These are phyloP conservation scores for Cossypha polioptera DNA, from an alignment of 2,797 vertebrate genomes.

Conservation along the genomic window DNA sequence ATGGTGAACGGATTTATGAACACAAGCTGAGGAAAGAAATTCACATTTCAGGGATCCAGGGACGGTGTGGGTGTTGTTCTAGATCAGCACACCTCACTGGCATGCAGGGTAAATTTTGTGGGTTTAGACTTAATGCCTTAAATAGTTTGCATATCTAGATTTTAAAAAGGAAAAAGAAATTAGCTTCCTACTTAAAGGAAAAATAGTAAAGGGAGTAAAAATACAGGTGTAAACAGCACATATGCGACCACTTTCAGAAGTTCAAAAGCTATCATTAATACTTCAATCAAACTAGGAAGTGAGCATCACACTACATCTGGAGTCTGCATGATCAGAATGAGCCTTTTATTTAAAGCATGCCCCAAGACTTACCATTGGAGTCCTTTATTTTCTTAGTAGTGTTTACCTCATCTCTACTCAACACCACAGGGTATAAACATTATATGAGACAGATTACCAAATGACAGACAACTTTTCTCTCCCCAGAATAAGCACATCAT, in stretches of 20 bases:
- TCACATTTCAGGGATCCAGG: background rate
- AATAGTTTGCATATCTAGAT: background rate
- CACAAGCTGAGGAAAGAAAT: background rate
- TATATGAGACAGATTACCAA: background rate
- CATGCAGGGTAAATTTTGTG: background rate
- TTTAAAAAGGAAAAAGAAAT: background rate
- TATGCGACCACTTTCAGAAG: background rate
- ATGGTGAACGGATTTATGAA: background rate
- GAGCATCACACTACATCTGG: background rate
- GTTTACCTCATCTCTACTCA: background rate
- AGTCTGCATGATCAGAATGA: background rate
- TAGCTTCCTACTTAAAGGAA: background rate
- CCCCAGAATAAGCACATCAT: background rate
- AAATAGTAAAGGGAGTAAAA: background rate
- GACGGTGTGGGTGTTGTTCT: rapidly evolving
- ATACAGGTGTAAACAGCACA: background rate
- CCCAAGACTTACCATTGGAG: background rate
- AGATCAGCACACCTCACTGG: background rate
- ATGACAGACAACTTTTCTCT: background rate
- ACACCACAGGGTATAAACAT: background rate
- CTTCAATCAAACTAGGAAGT: background rate
- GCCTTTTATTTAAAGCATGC: background rate
- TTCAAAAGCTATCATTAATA: background rate
- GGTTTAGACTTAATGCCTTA: background rate
- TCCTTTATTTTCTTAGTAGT: background rate